phyloP scores from a whole-genome alignment of 2,797 vertebrate species.

The Leptatherina wallacei region DNA sequence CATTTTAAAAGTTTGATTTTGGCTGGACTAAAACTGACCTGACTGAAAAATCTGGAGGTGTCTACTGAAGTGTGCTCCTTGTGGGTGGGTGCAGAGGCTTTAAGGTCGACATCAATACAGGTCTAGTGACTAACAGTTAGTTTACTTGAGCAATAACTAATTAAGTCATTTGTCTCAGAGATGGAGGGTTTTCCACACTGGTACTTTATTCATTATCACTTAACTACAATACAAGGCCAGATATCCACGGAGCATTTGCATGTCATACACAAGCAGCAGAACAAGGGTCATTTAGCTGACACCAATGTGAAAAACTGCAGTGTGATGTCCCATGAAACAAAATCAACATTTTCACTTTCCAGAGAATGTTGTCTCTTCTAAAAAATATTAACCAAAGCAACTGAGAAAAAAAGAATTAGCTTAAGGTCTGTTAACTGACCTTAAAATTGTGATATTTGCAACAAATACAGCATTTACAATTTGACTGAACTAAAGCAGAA shows the following conservation, averaged over 20 bases:
- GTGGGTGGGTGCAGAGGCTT: background rate
- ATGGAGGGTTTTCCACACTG: background rate
- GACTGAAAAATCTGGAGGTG: background rate
- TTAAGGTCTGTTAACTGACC: background rate
- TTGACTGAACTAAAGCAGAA: background rate
- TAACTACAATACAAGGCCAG: background rate
- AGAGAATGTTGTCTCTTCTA: background rate
- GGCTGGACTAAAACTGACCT: background rate
- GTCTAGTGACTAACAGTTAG: background rate
- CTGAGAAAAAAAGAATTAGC: background rate
- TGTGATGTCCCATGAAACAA: background rate
- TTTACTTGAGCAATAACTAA: background rate
- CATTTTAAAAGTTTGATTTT: background rate
- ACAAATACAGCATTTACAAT: background rate
- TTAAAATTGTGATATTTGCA: background rate
- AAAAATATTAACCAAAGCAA: background rate
- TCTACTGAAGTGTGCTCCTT: background rate
- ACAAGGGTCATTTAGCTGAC: background rate
- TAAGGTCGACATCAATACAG: background rate
- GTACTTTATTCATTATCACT: background rate
- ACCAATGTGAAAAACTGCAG: background rate
- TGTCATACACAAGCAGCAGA: background rate
- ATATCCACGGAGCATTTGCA: background rate
- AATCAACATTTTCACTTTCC: background rate
- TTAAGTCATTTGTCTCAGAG: background rate